Evolutionary conservation across 2,113 vertebrate genomes (phyloP).

Genomic region (Xenopus tropicalis): DNA sequence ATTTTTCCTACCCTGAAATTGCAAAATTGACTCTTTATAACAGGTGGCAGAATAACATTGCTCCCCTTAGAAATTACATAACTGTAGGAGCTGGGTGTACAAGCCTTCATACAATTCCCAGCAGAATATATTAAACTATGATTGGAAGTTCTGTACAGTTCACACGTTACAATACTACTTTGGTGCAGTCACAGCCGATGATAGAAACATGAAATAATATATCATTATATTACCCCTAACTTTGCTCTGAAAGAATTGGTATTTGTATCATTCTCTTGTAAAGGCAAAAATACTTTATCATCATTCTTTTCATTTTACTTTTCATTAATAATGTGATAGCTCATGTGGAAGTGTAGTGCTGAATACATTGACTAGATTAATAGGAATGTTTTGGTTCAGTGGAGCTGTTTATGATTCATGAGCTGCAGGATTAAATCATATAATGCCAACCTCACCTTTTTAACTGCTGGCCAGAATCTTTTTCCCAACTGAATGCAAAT

Average conservation of each 20-base stretch:
- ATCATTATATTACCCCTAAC: too few species aligned
- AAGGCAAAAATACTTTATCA: neutral
- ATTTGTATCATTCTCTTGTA: neutral
- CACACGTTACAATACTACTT: too few species aligned
- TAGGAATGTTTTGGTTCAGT: conserved; percentile 23
- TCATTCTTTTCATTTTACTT: conserved; percentile 7
- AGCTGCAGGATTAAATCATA: conserved; percentile 28
- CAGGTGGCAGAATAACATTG: too few species aligned
- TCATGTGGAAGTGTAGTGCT: conserved; percentile 13
- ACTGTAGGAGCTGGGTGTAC: too few species aligned
- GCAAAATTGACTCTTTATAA: too few species aligned
- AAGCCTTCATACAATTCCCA: too few species aligned
- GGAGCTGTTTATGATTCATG: conserved; percentile 36
- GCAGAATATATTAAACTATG: too few species aligned
- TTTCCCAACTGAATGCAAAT: neutral
- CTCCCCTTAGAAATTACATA: too few species aligned
- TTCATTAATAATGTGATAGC: conserved; percentile 15
- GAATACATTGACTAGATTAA: conserved; percentile 32
- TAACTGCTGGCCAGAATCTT: conserved; percentile 10
- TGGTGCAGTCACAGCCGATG: too few species aligned
- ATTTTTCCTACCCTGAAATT: too few species aligned
- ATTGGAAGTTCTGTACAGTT: too few species aligned
- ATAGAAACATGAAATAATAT: too few species aligned
- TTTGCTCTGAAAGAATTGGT: neutral
- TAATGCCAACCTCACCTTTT: conserved; percentile 12